Conservation (phyloP, 2,888 invertebrate species). For the Stenodema calcarata region DNA sequence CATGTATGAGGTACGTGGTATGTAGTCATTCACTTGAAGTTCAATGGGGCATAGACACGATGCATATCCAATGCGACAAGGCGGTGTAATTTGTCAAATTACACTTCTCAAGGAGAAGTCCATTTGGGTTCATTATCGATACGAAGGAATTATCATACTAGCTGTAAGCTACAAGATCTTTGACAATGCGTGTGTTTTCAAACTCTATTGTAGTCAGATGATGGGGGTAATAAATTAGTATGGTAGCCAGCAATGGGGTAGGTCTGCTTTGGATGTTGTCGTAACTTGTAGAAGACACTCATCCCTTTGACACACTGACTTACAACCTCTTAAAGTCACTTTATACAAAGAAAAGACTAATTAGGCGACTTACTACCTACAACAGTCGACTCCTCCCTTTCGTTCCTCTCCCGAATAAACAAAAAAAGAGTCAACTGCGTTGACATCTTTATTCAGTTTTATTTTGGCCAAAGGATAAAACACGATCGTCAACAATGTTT, state of each 20-base stretch:
- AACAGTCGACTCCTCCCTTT: not conserved
- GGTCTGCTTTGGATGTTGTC: not conserved
- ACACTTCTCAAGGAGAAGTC: no score
- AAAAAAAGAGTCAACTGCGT: not conserved
- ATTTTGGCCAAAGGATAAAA: not conserved
- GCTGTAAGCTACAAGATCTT: no score
- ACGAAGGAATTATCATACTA: no score
- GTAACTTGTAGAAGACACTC: not conserved
- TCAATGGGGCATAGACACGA: no score
- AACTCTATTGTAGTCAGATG: no score
- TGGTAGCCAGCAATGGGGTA: not conserved
- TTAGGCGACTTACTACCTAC: not conserved
- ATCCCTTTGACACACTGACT: not conserved
- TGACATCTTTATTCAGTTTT: not conserved
- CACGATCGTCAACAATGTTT: not conserved
- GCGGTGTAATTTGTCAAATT: no score
- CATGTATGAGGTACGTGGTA: no score
- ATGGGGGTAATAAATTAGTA: no score
- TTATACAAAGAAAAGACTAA: not conserved
- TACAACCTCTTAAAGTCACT: not conserved
- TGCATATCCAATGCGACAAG: no score
- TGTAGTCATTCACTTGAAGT: no score
- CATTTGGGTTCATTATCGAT: no score
- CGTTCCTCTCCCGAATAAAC: not conserved
- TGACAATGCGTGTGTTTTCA: no score